These are phyloP conservation scores for Bombus polaris DNA, from an alignment of 1,140 invertebrate species.

Conservation along the genomic window DNA sequence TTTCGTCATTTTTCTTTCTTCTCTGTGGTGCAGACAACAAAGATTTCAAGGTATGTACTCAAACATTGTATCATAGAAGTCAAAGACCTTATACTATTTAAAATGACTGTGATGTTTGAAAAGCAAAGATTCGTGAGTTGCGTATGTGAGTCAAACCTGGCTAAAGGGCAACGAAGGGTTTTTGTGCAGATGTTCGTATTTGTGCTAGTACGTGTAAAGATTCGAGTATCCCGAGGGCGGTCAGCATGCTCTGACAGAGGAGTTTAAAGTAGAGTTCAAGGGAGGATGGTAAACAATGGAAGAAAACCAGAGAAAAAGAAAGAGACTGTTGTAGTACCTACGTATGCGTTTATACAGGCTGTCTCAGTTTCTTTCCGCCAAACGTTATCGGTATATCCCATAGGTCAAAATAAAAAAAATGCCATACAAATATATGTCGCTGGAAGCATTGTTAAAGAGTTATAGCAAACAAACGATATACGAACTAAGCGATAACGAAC, in stretches of 20 bases:
- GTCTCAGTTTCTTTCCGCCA: too few relatives aligned
- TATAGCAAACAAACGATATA: too few relatives aligned
- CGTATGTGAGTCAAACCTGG: neutral
- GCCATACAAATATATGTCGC: too few relatives aligned
- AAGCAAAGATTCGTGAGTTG: neutral
- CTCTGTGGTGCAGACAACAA: neutral
- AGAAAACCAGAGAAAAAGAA: neutral
- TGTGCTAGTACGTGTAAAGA: neutral
- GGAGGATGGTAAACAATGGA: neutral
- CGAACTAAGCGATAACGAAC: too few relatives aligned
- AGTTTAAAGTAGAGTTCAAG: neutral
- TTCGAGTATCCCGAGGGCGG: neutral
- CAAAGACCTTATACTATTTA: neutral
- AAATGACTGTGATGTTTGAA: neutral
- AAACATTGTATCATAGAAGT: neutral
- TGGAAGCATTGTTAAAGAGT: too few relatives aligned
- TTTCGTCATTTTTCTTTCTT: neutral
- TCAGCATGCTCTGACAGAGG: neutral
- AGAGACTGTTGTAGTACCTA: neutral
- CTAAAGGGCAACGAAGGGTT: neutral
- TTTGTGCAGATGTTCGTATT: neutral
- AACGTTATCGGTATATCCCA: too few relatives aligned
- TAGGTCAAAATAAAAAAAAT: too few relatives aligned
- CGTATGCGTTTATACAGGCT: neutral
- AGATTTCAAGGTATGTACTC: neutral